These are phyloP conservation scores for Corella eumyota DNA, from an alignment of 23 tunicate species.

Conservation along the genomic window DNA sequence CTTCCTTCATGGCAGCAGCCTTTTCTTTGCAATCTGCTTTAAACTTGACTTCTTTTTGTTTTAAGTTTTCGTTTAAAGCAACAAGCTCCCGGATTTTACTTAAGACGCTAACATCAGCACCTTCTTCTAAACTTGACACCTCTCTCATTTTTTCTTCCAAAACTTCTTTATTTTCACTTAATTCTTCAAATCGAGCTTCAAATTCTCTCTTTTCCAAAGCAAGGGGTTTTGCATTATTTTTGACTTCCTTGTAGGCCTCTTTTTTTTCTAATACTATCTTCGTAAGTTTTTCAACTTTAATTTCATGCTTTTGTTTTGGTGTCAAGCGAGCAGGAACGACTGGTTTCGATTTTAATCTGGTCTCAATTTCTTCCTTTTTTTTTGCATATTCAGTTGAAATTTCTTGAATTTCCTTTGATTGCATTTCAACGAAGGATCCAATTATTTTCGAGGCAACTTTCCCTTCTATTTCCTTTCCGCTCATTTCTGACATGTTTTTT, in stretches of 20 bases:
- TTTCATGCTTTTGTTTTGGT: constrained; percentile 14
- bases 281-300: constrained; percentile 14
- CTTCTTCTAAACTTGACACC: constrained; percentile 48
- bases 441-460: constrained; percentile 69
- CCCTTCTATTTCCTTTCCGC: constrained; percentile 84
- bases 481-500: constrained; percentile 87
- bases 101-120: constrained; percentile 38
- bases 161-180: constrained; percentile 6
- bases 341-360: constrained; percentile 1
- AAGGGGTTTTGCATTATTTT: too few relatives aligned
- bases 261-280: constrained; percentile 3
- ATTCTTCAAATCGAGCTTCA: constrained; percentile 5
- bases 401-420: constrained; percentile 70
- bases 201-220: constrained; percentile 11
- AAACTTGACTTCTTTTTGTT: constrained; percentile 59
- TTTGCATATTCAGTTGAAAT: constrained; percentile 49
- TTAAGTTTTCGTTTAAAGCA: constrained; percentile 58
- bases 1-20: constrained; percentile 24
- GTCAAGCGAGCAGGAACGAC: too few relatives aligned
- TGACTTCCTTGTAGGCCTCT: constrained; percentile 8
- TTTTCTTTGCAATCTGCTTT: constrained; percentile 75
- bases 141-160: constrained; percentile 46
- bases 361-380: constrained; percentile 46
- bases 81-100: constrained; percentile 40
- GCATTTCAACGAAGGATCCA: constrained; percentile 94